phyloP scores from a whole-genome alignment of 2,888 invertebrate species.

The Metellina segmentata region DNA sequence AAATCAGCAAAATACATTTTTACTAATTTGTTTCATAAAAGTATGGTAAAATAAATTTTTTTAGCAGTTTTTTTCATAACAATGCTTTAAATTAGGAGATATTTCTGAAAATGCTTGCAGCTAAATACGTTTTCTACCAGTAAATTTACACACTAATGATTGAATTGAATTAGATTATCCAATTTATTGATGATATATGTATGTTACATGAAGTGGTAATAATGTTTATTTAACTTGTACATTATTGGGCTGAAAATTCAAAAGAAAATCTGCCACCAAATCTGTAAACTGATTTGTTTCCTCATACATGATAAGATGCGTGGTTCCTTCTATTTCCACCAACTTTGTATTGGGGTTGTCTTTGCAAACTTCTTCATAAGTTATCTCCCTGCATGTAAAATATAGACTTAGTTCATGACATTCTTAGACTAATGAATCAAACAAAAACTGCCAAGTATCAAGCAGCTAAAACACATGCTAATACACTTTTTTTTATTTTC shows the following conservation, averaged over 20 bases:
- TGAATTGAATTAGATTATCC: neutral
- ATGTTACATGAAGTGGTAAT: neutral
- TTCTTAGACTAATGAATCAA: too few species aligned
- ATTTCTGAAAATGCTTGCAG: neutral
- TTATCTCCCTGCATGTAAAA: constrained; percentile 24
- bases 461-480: too few species aligned
- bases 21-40: too few species aligned
- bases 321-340: constrained; percentile 26
- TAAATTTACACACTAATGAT: neutral
- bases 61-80: too few species aligned
- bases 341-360: constrained; percentile 44
- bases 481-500: too few species aligned
- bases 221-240: neutral
- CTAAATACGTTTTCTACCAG: too few species aligned
- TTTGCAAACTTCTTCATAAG: constrained; percentile 32
- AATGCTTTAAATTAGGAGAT: neutral
- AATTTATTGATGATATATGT: neutral
- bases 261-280: constrained; percentile 38
- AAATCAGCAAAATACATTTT: too few species aligned
- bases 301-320: constrained; percentile 57
- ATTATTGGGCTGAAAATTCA: neutral
- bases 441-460: too few species aligned
- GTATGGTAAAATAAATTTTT: too few species aligned
- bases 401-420: too few species aligned
- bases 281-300: constrained; percentile 38